Percentiles rank a stretch among this genome's conserved stretches.
Conservation (phyloP, 2,888 invertebrate species). For the Pachydiplax longipennis region DNA sequence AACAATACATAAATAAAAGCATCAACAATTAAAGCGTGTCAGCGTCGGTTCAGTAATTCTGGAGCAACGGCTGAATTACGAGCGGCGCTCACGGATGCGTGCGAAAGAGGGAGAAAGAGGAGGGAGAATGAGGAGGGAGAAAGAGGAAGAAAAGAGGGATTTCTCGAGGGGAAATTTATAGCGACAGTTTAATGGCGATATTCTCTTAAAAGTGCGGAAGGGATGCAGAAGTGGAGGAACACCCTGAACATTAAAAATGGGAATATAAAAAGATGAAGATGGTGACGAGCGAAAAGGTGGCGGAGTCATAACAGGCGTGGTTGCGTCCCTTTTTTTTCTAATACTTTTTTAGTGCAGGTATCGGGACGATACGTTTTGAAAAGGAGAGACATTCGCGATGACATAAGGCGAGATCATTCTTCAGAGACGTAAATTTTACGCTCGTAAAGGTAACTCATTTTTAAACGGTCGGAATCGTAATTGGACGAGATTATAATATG, state of each 20-base stretch:
- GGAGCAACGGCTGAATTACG: background rate
- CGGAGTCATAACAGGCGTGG: background rate
- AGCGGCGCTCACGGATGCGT: background rate
- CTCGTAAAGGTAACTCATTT: no score
- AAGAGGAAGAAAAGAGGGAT: background rate
- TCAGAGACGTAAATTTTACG: no score
- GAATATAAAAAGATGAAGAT: background rate
- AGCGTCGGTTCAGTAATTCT: background rate
- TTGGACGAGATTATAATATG: no score
- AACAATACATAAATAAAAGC: no score
- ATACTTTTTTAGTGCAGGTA: background rate
- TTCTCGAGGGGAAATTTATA: background rate
- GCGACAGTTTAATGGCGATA: slow-evolving; percentile 40
- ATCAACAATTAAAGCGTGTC: background rate
- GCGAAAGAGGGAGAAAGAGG: background rate
- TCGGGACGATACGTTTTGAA: no score
- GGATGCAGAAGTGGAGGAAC: background rate
- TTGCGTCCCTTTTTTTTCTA: background rate
- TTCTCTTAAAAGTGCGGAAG: slow-evolving; percentile 38
- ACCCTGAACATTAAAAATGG: background rate
- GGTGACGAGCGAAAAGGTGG: background rate
- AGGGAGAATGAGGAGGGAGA: background rate
- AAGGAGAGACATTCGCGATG: no score
- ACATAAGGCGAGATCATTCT: no score
- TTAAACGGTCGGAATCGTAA: no score